phyloP scores from a whole-genome alignment of 2,113 vertebrate genomes.

The Verasper variegatus region DNA sequence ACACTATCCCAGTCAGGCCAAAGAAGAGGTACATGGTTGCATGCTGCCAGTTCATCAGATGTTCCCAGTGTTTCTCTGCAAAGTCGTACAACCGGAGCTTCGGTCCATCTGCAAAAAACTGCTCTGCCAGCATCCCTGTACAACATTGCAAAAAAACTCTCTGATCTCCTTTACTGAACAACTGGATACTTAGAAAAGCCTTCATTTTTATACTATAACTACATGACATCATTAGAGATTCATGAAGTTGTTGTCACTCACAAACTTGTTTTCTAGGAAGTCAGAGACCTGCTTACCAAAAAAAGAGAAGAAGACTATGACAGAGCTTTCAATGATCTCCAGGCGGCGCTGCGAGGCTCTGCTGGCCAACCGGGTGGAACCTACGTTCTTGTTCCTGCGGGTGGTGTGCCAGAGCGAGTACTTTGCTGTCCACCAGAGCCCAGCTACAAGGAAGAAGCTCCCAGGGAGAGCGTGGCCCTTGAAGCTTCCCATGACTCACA shows the following conservation, averaged over 20 bases:
- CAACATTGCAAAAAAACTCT: slow-evolving; percentile 8
- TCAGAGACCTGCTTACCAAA: slow-evolving; percentile 83
- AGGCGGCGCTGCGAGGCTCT: slow-evolving; percentile 86
- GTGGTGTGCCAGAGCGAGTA: slow-evolving; percentile 86
- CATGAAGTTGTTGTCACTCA: no score
- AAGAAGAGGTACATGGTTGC: slow-evolving; percentile 96
- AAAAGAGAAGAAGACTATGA: slow-evolving; percentile 85
- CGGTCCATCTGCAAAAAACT: slow-evolving; percentile 86
- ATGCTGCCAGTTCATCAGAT: slow-evolving; percentile 93
- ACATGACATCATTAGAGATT: no score
- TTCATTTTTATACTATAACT: no score
- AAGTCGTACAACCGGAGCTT: slow-evolving; percentile 87
- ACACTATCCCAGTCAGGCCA: slow-evolving; percentile 84
- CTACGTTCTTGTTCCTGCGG: slow-evolving; percentile 87
- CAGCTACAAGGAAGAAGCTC: slow-evolving; percentile 88
- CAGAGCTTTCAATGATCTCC: slow-evolving; percentile 88
- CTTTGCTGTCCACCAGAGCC: slow-evolving; percentile 94
- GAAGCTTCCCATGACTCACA: slow-evolving; percentile 90
- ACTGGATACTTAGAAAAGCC: no score
- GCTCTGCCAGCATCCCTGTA: slow-evolving; percentile 91
- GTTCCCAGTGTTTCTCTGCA: slow-evolving; percentile 86
- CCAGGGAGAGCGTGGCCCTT: slow-evolving; percentile 94
- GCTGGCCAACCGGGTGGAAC: slow-evolving; percentile 83
- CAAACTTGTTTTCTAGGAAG: background rate
- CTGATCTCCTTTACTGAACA: background rate